Percentiles rank a stretch among this genome's conserved stretches.
phyloP scores from a whole-genome alignment of 2,113 vertebrate species.

The Antechinus flavipes region DNA sequence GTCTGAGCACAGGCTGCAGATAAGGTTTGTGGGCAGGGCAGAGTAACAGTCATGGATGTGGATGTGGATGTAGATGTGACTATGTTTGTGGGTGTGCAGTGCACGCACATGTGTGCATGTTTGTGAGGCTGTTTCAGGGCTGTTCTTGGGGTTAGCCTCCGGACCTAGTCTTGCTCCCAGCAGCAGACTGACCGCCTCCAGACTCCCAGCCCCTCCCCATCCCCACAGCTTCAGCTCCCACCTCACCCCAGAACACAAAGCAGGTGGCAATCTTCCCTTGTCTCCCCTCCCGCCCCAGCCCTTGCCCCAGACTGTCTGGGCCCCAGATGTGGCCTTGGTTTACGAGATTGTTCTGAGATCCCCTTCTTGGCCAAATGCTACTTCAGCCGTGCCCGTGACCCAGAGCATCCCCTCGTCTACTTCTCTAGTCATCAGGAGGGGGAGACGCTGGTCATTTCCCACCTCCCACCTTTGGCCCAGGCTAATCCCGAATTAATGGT shows the following conservation, averaged over 20 bases:
- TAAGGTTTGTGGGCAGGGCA: background rate
- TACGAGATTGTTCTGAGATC: slow-evolving; percentile 49
- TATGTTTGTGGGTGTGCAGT: too few relatives aligned
- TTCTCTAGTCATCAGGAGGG: background rate
- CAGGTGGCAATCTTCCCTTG: slow-evolving; percentile 58
- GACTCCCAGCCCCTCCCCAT: background rate
- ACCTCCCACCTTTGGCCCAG: slow-evolving; percentile 46
- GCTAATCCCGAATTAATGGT: slow-evolving; percentile 62
- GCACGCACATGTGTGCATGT: background rate
- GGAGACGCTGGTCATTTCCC: slow-evolving; percentile 46
- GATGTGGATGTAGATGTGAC: background rate
- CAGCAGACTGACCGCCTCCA: background rate
- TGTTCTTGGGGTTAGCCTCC: background rate
- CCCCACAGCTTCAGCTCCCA: background rate
- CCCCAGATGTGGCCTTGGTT: slow-evolving; percentile 65
- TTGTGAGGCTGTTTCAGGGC: background rate
- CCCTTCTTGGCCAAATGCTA: slow-evolving; percentile 54
- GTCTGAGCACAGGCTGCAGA: background rate
- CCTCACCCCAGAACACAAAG: slow-evolving; percentile 13
- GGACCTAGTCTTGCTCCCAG: background rate
- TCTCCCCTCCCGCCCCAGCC: background rate
- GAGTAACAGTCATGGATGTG: background rate
- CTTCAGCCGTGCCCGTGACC: slow-evolving; percentile 68
- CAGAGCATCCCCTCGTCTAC: background rate
- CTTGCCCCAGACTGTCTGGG: slow-evolving; percentile 57